Conservation (phyloP, 2,113 vertebrate genomes). For the Microcebus griseorufus region DNA sequence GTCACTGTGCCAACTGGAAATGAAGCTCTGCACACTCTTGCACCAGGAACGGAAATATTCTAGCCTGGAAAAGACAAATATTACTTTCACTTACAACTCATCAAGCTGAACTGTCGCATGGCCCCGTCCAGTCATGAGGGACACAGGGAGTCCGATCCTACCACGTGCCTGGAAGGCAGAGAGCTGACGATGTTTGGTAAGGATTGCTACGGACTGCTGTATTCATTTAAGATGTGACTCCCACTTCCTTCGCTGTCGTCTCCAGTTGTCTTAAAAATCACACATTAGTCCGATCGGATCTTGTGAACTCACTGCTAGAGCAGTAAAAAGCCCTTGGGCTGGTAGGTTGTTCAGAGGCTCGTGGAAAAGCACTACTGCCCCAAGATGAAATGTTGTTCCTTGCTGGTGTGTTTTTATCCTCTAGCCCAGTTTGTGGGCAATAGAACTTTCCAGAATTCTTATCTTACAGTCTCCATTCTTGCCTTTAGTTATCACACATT, state of each 20-base stretch:
- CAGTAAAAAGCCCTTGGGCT: not conserved
- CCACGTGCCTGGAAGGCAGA: not conserved
- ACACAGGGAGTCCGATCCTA: not conserved
- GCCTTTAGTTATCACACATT: not conserved
- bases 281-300: not conserved
- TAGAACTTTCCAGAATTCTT: not conserved
- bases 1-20: not conserved
- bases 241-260: not conserved
- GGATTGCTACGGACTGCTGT: not conserved
- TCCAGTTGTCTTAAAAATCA: not conserved
- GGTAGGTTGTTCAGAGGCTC: not conserved
- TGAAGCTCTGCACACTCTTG: not conserved
- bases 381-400: not conserved
- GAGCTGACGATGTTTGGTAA: not conserved
- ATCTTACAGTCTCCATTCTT: not conserved
- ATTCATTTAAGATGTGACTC: not conserved
- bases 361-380: not conserved
- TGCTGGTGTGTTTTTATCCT: not conserved
- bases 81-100: not conserved
- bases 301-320: not conserved
- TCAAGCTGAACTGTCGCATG: not conserved
- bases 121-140: not conserved
- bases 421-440: not conserved
- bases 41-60: not conserved
- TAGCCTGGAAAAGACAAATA: not conserved